Base-by-base conservation (phyloP, 2,888 invertebrate genomes). In the Mimumesa dahlbomi region DNA sequence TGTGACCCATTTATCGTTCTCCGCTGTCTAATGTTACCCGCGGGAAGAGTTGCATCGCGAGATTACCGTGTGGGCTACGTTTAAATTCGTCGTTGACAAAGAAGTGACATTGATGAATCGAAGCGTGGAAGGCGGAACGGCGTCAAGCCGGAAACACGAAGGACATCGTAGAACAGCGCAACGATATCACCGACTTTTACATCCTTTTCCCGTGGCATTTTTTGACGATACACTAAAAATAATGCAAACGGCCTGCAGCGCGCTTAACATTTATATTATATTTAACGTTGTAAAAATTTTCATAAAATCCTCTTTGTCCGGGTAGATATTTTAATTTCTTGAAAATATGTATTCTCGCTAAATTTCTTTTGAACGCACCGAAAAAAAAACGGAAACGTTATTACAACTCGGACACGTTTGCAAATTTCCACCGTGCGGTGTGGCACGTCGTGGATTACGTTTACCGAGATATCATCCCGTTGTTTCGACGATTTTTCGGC, bases 1-100 rank as follows among this genome's bases (percentile, higher is more conserved):
- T 81, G 77, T 84, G 87, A 86, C 87, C 87, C 82, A 86, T 87
- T 87, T 87, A 84, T 84, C 86, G 81, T 74, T 66, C 73, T 48
- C 61, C 48, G 63, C 54, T 65, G 69, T 82, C 82, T 83, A 79
- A 66, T 50, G 67, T 84, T 83, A 79, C 79, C 74, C 75, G 68
- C 72, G 75, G 76, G 79, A 82, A 75, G 75, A 72, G 68, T 62
- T 21, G 64, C 62, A 13, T 49, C 66, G 77, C 61, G 64, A 67
- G 64, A 63, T 71, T 58, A 54, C 43, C 62, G 74, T 46, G 57
- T 57, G 71, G 75, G 54, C 74, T 50, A 67, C 61, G 67, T 36
- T n/a, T 49, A 61, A 64, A 77, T 74, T 74, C 64, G 54, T 63
- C 57, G 63, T 50, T 62, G 77, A 74, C 70, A 59, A 67, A 64